These are phyloP conservation scores for Harpalus rubripes DNA, from an alignment of 2,888 invertebrate species.

Conservation along the genomic window DNA sequence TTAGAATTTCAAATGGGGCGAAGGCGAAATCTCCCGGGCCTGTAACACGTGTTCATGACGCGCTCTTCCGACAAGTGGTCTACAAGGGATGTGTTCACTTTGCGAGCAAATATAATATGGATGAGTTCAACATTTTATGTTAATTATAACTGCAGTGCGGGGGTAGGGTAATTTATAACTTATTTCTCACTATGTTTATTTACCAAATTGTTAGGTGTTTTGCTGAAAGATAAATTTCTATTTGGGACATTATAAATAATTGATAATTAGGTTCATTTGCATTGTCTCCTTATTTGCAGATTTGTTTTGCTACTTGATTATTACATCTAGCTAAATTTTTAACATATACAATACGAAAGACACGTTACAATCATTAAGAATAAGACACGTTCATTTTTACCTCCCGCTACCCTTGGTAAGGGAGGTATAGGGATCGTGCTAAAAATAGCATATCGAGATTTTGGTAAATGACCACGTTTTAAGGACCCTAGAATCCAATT, in stretches of 20 bases:
- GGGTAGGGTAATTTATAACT: constrained; percentile 6
- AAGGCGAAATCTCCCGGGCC: constrained; percentile 53
- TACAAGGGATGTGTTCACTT: constrained; percentile 53
- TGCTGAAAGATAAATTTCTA: constrained; percentile 12
- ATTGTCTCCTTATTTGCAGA: not conserved
- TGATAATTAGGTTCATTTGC: constrained; percentile 28
- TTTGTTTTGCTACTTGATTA: not conserved
- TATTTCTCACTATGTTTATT: constrained; percentile 30
- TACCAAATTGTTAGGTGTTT: constrained; percentile 23
- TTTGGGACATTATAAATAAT: constrained; percentile 4
- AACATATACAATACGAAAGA: too few relatives aligned
- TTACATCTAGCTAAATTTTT: too few relatives aligned
- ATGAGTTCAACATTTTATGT: constrained; percentile 61
- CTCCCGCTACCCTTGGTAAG: too few relatives aligned
- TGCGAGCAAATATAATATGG: constrained; percentile 60
- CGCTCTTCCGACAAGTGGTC: constrained; percentile 63
- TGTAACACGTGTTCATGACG: constrained; percentile 65
- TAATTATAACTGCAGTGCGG: constrained; percentile 45
- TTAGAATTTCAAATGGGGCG: constrained; percentile 61
- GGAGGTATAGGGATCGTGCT: too few relatives aligned
- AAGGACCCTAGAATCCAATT: too few relatives aligned
- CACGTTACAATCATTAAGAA: too few relatives aligned
- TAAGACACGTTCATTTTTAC: too few relatives aligned
- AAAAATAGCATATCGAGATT: too few relatives aligned
- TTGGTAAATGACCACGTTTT: too few relatives aligned